Percentiles rank a stretch among this genome's conserved stretches.
These are phyloP conservation scores for Anaspis maculata DNA, from an alignment of 2,888 invertebrate species.

Conservation along the genomic window DNA sequence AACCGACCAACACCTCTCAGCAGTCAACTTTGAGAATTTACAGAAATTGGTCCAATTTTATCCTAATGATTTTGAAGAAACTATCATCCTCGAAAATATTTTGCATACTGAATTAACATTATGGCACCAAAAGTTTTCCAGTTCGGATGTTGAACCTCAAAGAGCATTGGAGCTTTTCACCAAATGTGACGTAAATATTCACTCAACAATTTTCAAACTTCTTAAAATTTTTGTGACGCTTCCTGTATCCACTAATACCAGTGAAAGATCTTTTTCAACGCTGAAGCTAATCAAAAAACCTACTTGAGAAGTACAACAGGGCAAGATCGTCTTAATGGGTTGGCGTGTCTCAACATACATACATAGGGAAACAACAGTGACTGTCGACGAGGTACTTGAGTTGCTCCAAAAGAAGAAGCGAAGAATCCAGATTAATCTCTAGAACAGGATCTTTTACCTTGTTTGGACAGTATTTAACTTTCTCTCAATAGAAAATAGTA, in stretches of 20 bases:
- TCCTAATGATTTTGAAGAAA: background rate
- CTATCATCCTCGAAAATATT: background rate
- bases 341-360: too few species aligned
- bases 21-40: background rate
- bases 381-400: too few species aligned
- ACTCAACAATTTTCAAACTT: conserved; percentile 11
- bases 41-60: background rate
- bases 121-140: background rate
- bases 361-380: too few species aligned
- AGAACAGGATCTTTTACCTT: too few species aligned
- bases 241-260: conserved; percentile 13
- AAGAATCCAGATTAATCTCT: too few species aligned
- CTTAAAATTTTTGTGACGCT: conserved; percentile 13
- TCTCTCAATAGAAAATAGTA: too few species aligned
- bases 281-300: conserved; percentile 9
- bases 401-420: too few species aligned
- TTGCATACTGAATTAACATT: background rate
- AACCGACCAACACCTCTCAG: background rate
- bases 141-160: background rate
- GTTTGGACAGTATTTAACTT: too few species aligned
- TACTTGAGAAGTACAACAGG: conserved; percentile 11
- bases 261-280: conserved; percentile 14
- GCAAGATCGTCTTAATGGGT: conserved; percentile 8
- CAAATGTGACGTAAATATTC: conserved; percentile 5
- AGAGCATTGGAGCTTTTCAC: background rate